Conservation (phyloP, 2,797 vertebrate species). For the Scleropages formosus region DNA sequence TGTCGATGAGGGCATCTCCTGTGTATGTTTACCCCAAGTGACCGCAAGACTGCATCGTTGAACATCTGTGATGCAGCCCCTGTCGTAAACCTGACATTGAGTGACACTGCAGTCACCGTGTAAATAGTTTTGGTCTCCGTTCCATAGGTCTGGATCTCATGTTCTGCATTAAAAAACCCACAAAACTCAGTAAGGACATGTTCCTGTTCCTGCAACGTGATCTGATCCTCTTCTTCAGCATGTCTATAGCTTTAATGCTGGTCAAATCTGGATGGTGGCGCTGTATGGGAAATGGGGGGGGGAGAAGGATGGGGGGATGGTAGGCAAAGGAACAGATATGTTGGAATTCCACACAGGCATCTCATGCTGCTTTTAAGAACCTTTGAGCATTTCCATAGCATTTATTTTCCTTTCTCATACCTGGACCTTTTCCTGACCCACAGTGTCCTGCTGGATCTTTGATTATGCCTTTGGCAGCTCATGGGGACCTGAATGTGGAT, state of each 20-base stretch:
- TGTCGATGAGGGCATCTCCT: no score
- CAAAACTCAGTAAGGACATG: neutral
- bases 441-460: conserved; percentile 56
- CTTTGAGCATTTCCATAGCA: conserved; percentile 62
- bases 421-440: conserved; percentile 57
- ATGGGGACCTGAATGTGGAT: conserved; percentile 58
- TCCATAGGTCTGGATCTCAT: no score
- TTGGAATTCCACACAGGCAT: conserved; percentile 53
- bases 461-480: conserved; percentile 53
- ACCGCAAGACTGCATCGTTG: no score
- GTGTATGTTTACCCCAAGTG: no score
- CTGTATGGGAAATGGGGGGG: neutral
- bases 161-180: neutral
- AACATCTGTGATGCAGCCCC: no score
- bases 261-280: no score
- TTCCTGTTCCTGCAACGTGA: neutral
- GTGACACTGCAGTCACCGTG: no score
- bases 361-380: conserved; percentile 48
- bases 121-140: no score
- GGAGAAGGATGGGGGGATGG: conserved; percentile 25
- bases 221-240: neutral
- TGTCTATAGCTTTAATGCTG: neutral
- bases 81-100: no score
- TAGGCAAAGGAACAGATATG: conserved; percentile 32
- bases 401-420: conserved; percentile 59